Conservation (phyloP, 1,140 invertebrate genomes). For the Probaryconus sp. region DNA sequence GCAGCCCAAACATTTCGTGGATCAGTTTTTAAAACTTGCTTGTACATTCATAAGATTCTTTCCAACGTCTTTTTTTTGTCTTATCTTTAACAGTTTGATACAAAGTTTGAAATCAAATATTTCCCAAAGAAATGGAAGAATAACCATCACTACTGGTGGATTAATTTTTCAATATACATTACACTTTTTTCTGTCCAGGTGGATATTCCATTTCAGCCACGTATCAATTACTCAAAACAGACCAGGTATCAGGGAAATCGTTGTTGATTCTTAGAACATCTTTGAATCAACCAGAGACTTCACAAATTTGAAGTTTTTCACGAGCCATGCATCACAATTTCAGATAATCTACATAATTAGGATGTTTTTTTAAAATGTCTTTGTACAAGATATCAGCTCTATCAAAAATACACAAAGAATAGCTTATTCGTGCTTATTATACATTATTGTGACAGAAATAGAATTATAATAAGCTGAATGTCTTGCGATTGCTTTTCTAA, state of each 20-base stretch:
- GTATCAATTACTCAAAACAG: constrained; percentile 97
- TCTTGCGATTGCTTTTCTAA: constrained; percentile 87
- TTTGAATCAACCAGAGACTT: constrained; percentile 99
- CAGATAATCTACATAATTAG: constrained; percentile 98
- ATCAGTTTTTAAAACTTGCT: constrained; percentile 94
- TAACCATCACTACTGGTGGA: constrained; percentile 94
- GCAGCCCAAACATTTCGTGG: constrained; percentile 99
- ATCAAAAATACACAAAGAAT: constrained; percentile 95
- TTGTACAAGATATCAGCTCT: constrained; percentile 98
- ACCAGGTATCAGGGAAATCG: constrained; percentile 99
- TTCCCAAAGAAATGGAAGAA: constrained; percentile 96
- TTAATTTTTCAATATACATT: constrained; percentile 95
- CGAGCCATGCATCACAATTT: constrained; percentile 97
- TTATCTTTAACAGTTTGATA: constrained; percentile 96
- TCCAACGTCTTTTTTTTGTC: constrained; percentile 95
- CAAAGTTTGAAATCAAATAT: constrained; percentile 98
- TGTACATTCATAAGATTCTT: constrained; percentile 94
- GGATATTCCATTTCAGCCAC: constrained; percentile 98
- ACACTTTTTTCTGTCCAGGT: constrained; percentile 99
- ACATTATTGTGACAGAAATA: constrained; percentile 97
- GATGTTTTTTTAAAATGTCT: constrained; percentile 97
- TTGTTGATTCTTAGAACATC: constrained; percentile 96
- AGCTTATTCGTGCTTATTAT: constrained; percentile 97
- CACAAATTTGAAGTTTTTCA: constrained; percentile 98
- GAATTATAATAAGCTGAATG: constrained; percentile 96